A percentile compares a stretch with the other conserved stretches of the same genome.
These are phyloP conservation scores for Chlorops oryzae DNA, from an alignment of 1,140 invertebrate species.

Conservation along the genomic window DNA sequence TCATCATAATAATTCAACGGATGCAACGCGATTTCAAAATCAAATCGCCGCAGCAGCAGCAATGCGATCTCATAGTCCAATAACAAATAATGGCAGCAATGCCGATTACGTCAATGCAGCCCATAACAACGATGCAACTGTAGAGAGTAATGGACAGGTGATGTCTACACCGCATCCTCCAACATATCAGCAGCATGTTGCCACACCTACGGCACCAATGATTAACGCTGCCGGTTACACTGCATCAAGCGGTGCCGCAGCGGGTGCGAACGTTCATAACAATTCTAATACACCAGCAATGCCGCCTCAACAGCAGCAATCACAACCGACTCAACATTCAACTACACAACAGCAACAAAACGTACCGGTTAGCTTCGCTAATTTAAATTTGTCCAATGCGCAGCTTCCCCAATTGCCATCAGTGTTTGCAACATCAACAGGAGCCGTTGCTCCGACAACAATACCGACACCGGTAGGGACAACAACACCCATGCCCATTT, in stretches of 20 bases:
- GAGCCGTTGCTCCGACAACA: constrained; percentile 20
- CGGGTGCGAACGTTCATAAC: neutral
- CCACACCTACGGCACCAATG: neutral
- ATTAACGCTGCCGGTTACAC: too few species aligned
- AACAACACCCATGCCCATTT: constrained; percentile 14
- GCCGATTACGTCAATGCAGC: constrained; percentile 9
- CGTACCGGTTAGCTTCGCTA: constrained; percentile 18
- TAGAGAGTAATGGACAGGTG: too few species aligned
- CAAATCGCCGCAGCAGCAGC: constrained; percentile 6
- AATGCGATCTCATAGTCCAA: constrained; percentile 2
- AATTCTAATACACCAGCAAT: neutral
- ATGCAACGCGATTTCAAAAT: constrained; percentile 33
- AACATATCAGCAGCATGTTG: neutral
- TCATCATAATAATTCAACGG: constrained; percentile 41
- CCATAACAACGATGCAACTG: too few species aligned
- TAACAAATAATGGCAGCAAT: too few species aligned
- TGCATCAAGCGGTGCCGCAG: too few species aligned
- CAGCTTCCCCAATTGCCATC: constrained; percentile 20
- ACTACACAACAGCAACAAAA: constrained; percentile 10
- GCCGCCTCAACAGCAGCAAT: constrained; percentile 12
- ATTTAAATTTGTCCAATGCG: constrained; percentile 9
- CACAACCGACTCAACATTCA: constrained; percentile 3
- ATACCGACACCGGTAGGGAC: constrained; percentile 21
- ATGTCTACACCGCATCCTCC: neutral
- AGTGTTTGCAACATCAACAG: constrained; percentile 37